phyloP scores from a whole-genome alignment of 2,797 vertebrate species.

The Lepidocolaptes lacrymiger region DNA sequence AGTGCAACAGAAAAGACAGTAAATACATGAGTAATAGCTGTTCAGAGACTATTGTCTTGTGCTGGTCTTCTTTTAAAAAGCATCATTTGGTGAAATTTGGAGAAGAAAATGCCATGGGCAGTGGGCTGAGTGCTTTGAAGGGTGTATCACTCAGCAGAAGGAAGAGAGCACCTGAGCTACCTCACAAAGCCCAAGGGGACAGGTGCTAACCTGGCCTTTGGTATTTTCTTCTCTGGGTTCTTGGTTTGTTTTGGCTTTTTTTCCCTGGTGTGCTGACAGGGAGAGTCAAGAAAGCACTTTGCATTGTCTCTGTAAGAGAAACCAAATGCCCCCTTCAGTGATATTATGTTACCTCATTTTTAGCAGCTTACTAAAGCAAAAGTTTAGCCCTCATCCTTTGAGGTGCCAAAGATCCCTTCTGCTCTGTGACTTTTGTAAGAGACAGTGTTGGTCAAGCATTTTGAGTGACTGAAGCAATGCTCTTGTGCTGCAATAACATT shows the following conservation, averaged over 20 bases:
- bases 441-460: background rate
- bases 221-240: background rate
- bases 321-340: too few relatives aligned
- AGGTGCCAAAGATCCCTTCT: background rate
- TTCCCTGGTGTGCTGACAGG: background rate
- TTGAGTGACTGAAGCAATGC: background rate
- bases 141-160: background rate
- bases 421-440: background rate
- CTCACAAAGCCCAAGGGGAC: background rate
- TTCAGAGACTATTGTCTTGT: background rate
- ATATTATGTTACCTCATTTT: background rate
- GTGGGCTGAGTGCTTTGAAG: background rate
- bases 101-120: background rate
- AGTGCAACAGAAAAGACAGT: background rate
- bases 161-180: background rate
- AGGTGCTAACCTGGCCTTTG: background rate
- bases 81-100: background rate
- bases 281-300: background rate
- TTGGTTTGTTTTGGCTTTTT: background rate
- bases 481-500: background rate
- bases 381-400: background rate
- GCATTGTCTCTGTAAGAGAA: background rate
- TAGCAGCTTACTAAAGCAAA: background rate
- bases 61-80: background rate
- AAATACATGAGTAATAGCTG: background rate